phyloP scores from a whole-genome alignment of 2,797 vertebrate genomes.

The Lophotriccus pileatus region DNA sequence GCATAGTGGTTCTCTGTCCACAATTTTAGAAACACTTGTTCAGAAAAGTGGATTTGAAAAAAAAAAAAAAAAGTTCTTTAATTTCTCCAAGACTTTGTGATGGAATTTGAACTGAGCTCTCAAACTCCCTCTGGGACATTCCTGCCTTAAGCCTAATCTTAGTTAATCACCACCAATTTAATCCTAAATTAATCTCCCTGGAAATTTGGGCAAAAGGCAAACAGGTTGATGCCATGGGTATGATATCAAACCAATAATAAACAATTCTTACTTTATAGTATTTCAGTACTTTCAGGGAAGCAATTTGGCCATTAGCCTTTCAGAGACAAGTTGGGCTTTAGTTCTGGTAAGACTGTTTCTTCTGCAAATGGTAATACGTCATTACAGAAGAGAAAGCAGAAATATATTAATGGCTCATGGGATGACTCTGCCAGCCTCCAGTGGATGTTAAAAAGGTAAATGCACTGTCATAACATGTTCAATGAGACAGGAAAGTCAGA shows the following conservation, averaged over 20 bases:
- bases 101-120: not conserved
- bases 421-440: not conserved
- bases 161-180: slow-evolving; percentile 53
- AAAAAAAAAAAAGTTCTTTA: not conserved
- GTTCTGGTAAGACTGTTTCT: not conserved
- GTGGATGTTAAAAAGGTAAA: not conserved
- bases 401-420: not conserved
- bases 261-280: not conserved
- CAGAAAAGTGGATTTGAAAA: not conserved
- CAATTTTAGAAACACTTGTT: not conserved
- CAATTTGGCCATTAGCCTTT: not conserved
- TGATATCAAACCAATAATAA: not conserved
- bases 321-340: not conserved
- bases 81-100: not conserved
- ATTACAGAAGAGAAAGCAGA: not conserved
- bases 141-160: not conserved
- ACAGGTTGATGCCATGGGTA: not conserved
- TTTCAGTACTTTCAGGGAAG: not conserved
- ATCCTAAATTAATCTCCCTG: slow-evolving; percentile 11
- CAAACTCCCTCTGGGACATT: not conserved
- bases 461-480: not conserved
- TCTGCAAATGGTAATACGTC: not conserved
- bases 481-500: not conserved
- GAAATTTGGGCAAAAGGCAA: slow-evolving; percentile 28
- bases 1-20: not conserved